Conservation (phyloP, 1,140 invertebrate species). For the Temnothorax nylanderi region DNA sequence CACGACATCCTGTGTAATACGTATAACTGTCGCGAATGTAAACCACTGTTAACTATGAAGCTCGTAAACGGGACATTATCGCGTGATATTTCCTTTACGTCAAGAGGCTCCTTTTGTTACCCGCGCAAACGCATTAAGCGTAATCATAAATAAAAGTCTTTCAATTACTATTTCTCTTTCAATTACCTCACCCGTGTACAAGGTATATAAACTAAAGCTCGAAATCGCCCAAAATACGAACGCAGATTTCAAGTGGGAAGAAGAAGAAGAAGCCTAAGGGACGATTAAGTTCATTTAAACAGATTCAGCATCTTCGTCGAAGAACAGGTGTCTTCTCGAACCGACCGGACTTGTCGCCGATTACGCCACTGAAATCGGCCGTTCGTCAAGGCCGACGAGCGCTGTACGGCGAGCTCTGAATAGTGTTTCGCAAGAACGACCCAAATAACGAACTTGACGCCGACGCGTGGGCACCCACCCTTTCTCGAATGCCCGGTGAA, state of each 20-base stretch:
- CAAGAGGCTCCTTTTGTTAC: background rate
- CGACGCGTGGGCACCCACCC: constrained; percentile 66
- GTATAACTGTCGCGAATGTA: constrained; percentile 35
- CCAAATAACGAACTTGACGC: constrained; percentile 76
- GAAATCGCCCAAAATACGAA: background rate
- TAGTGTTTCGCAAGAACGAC: constrained; percentile 72
- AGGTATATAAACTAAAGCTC: background rate
- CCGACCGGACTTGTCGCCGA: constrained; percentile 11
- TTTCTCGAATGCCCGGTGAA: constrained; percentile 66
- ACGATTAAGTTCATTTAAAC: background rate
- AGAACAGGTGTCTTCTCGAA: background rate
- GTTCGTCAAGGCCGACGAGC: constrained; percentile 63
- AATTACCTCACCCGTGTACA: background rate
- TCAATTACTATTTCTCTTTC: background rate
- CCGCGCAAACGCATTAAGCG: background rate
- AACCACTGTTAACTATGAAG: constrained; percentile 20
- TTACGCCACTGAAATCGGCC: constrained; percentile 60
- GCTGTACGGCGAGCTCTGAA: constrained; percentile 35
- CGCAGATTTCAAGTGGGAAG: background rate
- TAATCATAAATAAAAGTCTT: constrained; percentile 2
- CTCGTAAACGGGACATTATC: constrained; percentile 23
- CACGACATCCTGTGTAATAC: constrained; percentile 35
- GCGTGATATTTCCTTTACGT: constrained; percentile 14
- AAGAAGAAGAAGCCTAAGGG: background rate
- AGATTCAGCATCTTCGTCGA: background rate